Conservation (phyloP, 2,113 vertebrate genomes). For the Labeo rohita region DNA sequence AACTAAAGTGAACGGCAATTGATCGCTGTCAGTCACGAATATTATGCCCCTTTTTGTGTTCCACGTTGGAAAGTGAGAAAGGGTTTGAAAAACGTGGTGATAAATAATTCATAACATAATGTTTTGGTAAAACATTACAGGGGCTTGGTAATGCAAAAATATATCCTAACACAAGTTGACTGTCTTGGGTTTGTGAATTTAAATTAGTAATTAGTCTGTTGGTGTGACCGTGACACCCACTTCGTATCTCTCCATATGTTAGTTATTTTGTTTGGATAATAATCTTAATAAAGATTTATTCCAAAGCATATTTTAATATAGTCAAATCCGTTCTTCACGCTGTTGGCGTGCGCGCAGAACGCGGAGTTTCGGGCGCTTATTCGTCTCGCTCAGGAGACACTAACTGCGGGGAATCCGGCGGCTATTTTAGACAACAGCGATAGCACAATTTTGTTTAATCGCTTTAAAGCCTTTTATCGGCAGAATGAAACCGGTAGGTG, state of each 20-base stretch:
- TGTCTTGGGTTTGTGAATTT: not conserved
- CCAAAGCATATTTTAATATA: not conserved
- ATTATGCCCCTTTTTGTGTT: not conserved
- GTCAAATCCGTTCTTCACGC: not conserved
- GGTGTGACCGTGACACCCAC: not conserved
- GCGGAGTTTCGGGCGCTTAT: not conserved
- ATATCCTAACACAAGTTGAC: not conserved
- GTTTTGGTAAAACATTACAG: not conserved
- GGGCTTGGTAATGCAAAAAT: not conserved
- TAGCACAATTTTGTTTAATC: constrained; percentile 11
- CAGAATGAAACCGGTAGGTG: not conserved
- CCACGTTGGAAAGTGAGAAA: not conserved
- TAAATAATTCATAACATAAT: not conserved
- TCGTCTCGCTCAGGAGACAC: not conserved
- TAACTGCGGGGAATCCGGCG: not conserved
- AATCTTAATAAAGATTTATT: constrained; percentile 10
- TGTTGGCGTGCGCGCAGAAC: not conserved
- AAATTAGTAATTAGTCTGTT: not conserved
- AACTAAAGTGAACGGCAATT: not conserved
- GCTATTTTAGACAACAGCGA: not conserved
- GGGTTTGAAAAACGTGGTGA: not conserved
- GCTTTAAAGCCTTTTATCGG: not conserved
- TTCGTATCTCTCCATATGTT: not conserved
- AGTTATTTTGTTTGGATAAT: not conserved
- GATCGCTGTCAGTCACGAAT: not conserved